Evolutionary conservation across 2,888 invertebrate species (phyloP).

Genomic region (Cactoblastis cactorum): DNA sequence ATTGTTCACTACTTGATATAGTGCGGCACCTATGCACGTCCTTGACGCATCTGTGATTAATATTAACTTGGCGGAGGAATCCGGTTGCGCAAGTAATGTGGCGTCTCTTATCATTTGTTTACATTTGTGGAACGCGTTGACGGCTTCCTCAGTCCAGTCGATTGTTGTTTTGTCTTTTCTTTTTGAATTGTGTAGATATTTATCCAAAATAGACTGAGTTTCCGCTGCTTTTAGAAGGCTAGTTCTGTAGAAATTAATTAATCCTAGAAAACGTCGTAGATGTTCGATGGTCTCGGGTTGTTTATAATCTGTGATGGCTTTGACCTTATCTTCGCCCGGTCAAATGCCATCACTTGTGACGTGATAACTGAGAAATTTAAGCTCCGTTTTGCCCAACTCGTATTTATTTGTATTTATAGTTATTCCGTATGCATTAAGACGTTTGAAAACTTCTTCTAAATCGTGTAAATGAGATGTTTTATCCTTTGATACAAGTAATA

Average conservation of each 20-base stretch:
- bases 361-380: background rate
- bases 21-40: background rate
- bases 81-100: background rate
- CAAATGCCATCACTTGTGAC: no score
- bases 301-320: no score
- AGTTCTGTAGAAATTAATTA: no score
- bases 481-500: background rate
- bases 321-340: no score
- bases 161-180: background rate
- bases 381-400: background rate
- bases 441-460: background rate
- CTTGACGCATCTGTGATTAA: background rate
- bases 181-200: background rate
- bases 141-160: background rate
- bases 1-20: background rate
- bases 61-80: background rate
- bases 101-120: background rate
- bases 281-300: no score
- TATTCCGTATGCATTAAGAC: background rate
- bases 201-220: background rate
- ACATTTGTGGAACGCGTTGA: background rate
- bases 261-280: no score
- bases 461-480: background rate
- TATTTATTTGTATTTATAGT: background rate
- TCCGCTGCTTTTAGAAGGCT: no score